Evolutionary conservation across 1,140 invertebrate genomes (phyloP).

Genomic region (Calosoma granatense): DNA sequence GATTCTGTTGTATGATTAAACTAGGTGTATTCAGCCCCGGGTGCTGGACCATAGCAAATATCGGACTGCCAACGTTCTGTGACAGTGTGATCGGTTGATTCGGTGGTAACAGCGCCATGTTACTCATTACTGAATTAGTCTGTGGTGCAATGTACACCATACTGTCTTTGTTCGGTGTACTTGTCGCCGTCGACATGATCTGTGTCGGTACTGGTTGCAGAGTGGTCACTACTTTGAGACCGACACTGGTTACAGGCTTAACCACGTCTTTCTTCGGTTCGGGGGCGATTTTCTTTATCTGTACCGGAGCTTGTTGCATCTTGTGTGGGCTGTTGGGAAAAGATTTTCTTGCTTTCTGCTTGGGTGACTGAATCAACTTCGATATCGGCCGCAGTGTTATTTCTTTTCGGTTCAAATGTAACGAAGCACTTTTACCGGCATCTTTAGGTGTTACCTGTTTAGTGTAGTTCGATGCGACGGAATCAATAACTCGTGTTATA

Average conservation of each 20-base stretch:
- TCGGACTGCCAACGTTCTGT: conserved; percentile 16
- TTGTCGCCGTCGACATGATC: not conserved
- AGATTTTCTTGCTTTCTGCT: conserved; percentile 25
- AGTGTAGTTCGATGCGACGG: conserved; percentile 21
- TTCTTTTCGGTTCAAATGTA: conserved; percentile 12
- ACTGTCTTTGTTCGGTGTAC: not conserved
- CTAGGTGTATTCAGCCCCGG: not conserved
- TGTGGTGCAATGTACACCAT: not conserved
- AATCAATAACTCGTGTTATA: conserved; percentile 21
- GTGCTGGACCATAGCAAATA: conserved; percentile 18
- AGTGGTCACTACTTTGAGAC: not conserved
- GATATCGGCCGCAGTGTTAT: conserved; percentile 26
- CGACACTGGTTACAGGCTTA: not conserved
- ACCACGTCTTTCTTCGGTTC: conserved; percentile 4
- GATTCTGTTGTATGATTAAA: not conserved
- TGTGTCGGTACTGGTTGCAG: not conserved
- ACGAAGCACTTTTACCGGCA: conserved; percentile 10
- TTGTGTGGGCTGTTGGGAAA: conserved; percentile 20
- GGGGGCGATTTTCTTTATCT: conserved; percentile 13
- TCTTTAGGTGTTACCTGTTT: conserved; percentile 14
- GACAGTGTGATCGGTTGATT: conserved; percentile 19
- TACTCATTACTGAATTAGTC: conserved; percentile 9
- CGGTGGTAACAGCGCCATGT: conserved; percentile 17
- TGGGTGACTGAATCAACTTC: conserved; percentile 20
- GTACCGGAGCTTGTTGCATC: conserved; percentile 9